phyloP scores from a whole-genome alignment of 2,888 invertebrate species.

The Leucoptera coffeella region DNA sequence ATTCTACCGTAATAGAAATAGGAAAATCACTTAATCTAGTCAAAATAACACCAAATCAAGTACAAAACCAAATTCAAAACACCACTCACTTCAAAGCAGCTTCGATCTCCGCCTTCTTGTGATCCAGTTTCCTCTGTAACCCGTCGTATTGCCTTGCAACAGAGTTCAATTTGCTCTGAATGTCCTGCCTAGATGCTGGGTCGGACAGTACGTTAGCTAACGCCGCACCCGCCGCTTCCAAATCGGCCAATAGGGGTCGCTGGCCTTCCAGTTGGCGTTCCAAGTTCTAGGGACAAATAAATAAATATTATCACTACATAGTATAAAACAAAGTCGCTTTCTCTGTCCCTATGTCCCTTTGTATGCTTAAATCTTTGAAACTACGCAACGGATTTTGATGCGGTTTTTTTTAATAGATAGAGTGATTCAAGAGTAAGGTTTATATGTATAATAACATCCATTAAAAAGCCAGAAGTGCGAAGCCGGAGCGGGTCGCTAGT shows the following conservation, averaged over 20 bases:
- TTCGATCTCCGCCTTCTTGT: slow-evolving; percentile 86
- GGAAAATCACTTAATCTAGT: too few relatives aligned
- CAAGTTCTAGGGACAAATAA: slow-evolving; percentile 45
- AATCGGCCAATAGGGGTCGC: slow-evolving; percentile 78
- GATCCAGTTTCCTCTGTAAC: slow-evolving; percentile 83
- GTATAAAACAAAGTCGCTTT: too few relatives aligned
- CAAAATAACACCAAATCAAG: too few relatives aligned
- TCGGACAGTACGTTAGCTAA: slow-evolving; percentile 84
- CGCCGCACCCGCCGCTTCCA: slow-evolving; percentile 85
- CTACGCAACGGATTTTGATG: too few relatives aligned
- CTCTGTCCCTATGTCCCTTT: too few relatives aligned
- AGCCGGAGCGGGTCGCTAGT: too few relatives aligned
- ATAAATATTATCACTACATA: background rate
- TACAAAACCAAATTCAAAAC: background rate
- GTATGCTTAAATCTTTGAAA: too few relatives aligned
- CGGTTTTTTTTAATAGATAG: too few relatives aligned
- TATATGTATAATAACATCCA: too few relatives aligned
- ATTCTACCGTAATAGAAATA: too few relatives aligned
- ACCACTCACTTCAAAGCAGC: slow-evolving; percentile 58
- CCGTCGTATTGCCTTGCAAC: slow-evolving; percentile 85
- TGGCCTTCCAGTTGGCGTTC: slow-evolving; percentile 87
- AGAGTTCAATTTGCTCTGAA: slow-evolving; percentile 79
- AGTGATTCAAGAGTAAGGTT: too few relatives aligned
- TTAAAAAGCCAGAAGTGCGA: too few relatives aligned
- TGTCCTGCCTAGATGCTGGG: slow-evolving; percentile 84